Percentiles rank a stretch among this genome's conserved stretches.
Evolutionary conservation across 1,140 invertebrate genomes (phyloP).

Genomic region (Listronotus bonariensis): DNA sequence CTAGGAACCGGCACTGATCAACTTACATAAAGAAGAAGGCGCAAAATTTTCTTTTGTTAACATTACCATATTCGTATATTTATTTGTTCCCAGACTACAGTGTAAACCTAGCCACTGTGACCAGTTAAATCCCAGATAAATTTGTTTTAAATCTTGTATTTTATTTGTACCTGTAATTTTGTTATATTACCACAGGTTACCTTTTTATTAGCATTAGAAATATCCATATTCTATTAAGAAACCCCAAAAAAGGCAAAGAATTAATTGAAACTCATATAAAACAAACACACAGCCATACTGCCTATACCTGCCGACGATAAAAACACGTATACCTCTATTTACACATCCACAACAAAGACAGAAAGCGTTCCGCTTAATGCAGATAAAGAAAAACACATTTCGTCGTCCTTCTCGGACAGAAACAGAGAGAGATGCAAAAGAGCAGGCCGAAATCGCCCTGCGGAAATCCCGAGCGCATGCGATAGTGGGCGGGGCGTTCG

Average conservation of each 20-base stretch:
- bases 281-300: slow-evolving; percentile 30
- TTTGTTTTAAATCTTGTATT: too few species aligned
- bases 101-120: background rate
- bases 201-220: slow-evolving; percentile 17
- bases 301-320: too few species aligned
- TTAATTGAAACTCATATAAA: slow-evolving; percentile 18
- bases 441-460: slow-evolving; percentile 15
- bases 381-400: slow-evolving; percentile 4
- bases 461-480: slow-evolving; percentile 36
- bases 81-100: too few species aligned
- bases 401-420: background rate
- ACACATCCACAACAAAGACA: slow-evolving; percentile 1
- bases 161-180: too few species aligned
- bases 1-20: too few species aligned
- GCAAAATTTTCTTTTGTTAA: too few species aligned
- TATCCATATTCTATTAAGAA: background rate
- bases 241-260: slow-evolving; percentile 7
- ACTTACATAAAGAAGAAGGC: too few species aligned
- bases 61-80: too few species aligned
- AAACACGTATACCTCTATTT: background rate
- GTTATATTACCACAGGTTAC: too few species aligned
- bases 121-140: too few species aligned
- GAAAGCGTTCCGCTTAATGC: background rate
- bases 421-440: background rate
- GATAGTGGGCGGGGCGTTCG: slow-evolving; percentile 44